phyloP scores from a whole-genome alignment of 2,888 invertebrate species.

The Phrixothrix hirtus region DNA sequence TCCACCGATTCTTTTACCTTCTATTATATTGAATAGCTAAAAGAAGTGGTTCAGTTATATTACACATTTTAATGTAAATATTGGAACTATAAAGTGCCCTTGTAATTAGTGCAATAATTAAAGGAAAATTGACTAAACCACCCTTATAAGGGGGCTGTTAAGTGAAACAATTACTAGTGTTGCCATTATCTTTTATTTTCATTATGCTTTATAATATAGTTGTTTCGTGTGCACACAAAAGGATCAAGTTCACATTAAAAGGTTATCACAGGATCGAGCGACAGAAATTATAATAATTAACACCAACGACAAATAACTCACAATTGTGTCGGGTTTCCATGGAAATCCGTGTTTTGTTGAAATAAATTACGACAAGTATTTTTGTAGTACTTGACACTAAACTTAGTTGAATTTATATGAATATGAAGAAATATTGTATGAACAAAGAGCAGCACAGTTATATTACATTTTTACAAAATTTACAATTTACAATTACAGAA shows the following conservation, averaged over 20 bases:
- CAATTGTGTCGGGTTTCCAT: constrained; percentile 52
- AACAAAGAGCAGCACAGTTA: too few relatives aligned
- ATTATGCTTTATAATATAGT: constrained; percentile 9
- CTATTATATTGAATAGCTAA: too few relatives aligned
- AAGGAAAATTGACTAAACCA: too few relatives aligned
- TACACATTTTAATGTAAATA: too few relatives aligned
- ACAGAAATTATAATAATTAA: constrained; percentile 40
- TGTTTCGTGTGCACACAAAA: constrained; percentile 19
- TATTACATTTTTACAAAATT: too few relatives aligned
- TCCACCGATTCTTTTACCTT: too few relatives aligned
- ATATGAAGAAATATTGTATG: too few relatives aligned
- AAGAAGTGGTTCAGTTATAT: too few relatives aligned
- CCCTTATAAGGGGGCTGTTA: neutral
- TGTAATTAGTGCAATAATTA: too few relatives aligned
- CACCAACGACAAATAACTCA: constrained; percentile 54
- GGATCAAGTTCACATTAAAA: constrained; percentile 35
- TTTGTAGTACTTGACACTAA: constrained; percentile 22
- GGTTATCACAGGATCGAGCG: constrained; percentile 33
- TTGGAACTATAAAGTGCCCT: too few relatives aligned
- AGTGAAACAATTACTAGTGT: constrained; percentile 12
- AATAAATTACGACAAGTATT: constrained; percentile 49
- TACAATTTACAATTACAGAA: too few relatives aligned
- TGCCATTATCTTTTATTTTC: constrained; percentile 20
- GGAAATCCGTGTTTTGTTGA: constrained; percentile 50
- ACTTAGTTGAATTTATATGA: neutral